phyloP scores from a whole-genome alignment of 2,113 vertebrate species.

The Bubo bubo region DNA sequence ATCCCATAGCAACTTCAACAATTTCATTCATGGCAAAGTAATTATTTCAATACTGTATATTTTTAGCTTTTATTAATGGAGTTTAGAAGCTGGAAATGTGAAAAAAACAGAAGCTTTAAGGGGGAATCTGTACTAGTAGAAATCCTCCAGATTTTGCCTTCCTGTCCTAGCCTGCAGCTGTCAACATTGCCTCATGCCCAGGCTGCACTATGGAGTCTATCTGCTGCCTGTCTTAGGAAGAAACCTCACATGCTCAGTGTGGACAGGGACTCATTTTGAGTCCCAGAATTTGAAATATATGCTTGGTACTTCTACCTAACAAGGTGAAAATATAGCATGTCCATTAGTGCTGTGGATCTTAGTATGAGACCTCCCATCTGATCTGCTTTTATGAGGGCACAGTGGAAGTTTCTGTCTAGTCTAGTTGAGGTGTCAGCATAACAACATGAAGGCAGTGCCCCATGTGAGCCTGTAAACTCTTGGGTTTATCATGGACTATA shows the following conservation, averaged over 20 bases:
- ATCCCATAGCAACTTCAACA: not conserved
- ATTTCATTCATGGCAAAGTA: slow-evolving; percentile 5
- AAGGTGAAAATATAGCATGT: not conserved
- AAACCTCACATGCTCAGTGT: fast-evolving
- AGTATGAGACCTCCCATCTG: not conserved
- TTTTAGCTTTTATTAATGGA: slow-evolving; percentile 13
- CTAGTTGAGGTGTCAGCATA: not conserved
- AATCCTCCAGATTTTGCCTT: not conserved
- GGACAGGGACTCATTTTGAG: not conserved
- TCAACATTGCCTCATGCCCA: not conserved
- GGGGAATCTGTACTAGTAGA: not conserved
- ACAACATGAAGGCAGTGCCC: not conserved
- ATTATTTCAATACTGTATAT: not conserved
- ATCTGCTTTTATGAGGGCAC: not conserved
- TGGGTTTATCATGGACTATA: not conserved
- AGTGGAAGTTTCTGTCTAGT: not conserved
- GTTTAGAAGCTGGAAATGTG: not conserved
- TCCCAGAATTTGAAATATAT: not conserved
- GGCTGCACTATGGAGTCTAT: not conserved
- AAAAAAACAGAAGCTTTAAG: not conserved
- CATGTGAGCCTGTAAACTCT: not conserved
- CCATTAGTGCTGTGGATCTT: not conserved
- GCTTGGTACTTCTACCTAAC: not conserved
- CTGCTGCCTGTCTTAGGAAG: not conserved
- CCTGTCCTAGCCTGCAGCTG: not conserved